Conservation (phyloP, 2,797 vertebrate species). For the Capromys pilorides region DNA sequence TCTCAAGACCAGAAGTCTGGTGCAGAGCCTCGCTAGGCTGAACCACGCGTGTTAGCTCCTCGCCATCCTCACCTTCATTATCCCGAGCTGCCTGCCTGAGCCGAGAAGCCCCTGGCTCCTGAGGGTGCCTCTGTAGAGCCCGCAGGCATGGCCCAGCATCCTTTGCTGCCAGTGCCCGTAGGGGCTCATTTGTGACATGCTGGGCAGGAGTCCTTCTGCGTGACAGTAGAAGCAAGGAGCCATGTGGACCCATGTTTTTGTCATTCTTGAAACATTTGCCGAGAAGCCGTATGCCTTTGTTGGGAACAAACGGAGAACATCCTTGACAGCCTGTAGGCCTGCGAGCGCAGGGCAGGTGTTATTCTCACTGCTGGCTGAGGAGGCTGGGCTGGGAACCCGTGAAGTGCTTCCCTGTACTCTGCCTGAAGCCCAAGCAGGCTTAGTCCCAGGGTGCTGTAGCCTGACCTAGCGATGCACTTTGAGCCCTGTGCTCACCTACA, state of each 20-base stretch:
- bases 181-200: background rate
- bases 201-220: background rate
- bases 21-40: fast-evolving
- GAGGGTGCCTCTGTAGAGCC: no score
- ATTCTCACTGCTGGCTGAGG: no score
- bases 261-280: background rate
- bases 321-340: no score
- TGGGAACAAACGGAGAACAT: background rate
- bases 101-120: background rate
- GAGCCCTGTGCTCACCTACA: background rate
- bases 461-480: background rate
- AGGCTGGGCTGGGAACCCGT: background rate
- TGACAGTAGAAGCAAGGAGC: background rate
- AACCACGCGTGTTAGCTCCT: fast-evolving
- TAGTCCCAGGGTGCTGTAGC: background rate
- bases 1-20: fast-evolving
- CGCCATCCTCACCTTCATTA: background rate
- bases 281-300: background rate
- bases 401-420: background rate
- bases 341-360: background rate
- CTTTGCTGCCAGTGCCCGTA: background rate
- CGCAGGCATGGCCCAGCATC: background rate
- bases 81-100: background rate
- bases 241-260: background rate
- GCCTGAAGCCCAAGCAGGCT: background rate